These are phyloP conservation scores for Stegana nigrithorax DNA, from an alignment of 2,888 invertebrate species.

Conservation along the genomic window DNA sequence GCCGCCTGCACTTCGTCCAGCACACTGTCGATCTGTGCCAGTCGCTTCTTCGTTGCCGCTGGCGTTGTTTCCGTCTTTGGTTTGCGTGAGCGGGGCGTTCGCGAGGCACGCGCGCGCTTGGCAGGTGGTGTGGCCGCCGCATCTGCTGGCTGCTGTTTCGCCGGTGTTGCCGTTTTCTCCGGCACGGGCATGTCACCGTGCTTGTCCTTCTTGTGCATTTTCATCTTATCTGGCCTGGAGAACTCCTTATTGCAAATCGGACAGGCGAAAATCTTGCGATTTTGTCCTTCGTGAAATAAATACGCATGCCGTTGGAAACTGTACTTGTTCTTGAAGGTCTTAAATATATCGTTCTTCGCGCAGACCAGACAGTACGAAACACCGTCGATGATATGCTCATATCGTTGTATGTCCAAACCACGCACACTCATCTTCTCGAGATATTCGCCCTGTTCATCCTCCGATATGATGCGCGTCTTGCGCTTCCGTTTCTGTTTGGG, in stretches of 20 bases:
- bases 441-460: slow-evolving; percentile 66
- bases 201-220: slow-evolving; percentile 67
- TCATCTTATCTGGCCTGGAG: slow-evolving; percentile 66
- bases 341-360: slow-evolving; percentile 66
- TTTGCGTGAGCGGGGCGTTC: slow-evolving; percentile 56
- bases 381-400: slow-evolving; percentile 66
- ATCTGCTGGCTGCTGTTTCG: slow-evolving; percentile 38
- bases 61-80: slow-evolving; percentile 39
- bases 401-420: slow-evolving; percentile 66
- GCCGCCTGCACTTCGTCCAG: slow-evolving; percentile 59
- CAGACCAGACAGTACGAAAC: slow-evolving; percentile 65
- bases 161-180: slow-evolving; percentile 33
- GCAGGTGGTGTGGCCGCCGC: slow-evolving; percentile 39
- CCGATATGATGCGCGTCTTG: slow-evolving; percentile 62
- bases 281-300: slow-evolving; percentile 65
- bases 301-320: slow-evolving; percentile 66
- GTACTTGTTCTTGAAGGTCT: slow-evolving; percentile 66
- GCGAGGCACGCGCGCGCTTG: slow-evolving; percentile 48
- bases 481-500: slow-evolving; percentile 61
- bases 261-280: slow-evolving; percentile 66
- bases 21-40: slow-evolving; percentile 63
- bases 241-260: slow-evolving; percentile 67
- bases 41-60: slow-evolving; percentile 54
- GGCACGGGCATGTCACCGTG: slow-evolving; percentile 59
- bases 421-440: slow-evolving; percentile 67